Evolutionary conservation across 2,113 vertebrate genomes (phyloP).

Genomic region (Austrofundulus limnaeus): DNA sequence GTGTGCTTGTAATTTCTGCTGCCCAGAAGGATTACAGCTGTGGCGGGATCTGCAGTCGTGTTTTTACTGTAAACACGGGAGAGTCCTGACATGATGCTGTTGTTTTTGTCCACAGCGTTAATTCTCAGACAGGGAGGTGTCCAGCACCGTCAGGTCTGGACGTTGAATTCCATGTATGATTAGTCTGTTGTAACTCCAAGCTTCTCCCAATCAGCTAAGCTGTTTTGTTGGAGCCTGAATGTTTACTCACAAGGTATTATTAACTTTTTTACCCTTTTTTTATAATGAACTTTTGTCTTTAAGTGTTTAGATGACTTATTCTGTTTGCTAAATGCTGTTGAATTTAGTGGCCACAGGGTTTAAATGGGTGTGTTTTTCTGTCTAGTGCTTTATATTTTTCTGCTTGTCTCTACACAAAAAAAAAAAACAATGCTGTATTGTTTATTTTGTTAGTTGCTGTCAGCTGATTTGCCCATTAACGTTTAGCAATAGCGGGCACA

Average conservation of each 20-base stretch:
- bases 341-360: background rate
- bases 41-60: conserved; percentile 50
- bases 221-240: background rate
- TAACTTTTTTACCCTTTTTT: background rate
- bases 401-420: background rate
- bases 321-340: background rate
- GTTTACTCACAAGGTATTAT: background rate
- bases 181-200: conserved; percentile 5
- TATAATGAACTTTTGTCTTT: background rate
- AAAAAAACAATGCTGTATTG: conserved; percentile 3
- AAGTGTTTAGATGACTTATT: background rate
- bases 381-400: conserved; percentile 5
- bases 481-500: background rate
- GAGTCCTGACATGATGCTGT: conserved; percentile 48
- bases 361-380: conserved; percentile 11
- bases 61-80: conserved; percentile 64
- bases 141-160: conserved; percentile 43
- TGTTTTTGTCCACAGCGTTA: conserved; percentile 58
- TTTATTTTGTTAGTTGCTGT: conserved; percentile 16
- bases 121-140: conserved; percentile 56
- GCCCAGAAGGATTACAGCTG: conserved; percentile 40
- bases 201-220: conserved; percentile 4
- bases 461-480: conserved; percentile 3
- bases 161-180: conserved; percentile 33
- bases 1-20: conserved; percentile 47